Evolutionary conservation across 92 coral and sea anemone species (phyloP), one percentile per base, ranked within the genome.

Genomic region (Parazoanthus darwini): DNA sequence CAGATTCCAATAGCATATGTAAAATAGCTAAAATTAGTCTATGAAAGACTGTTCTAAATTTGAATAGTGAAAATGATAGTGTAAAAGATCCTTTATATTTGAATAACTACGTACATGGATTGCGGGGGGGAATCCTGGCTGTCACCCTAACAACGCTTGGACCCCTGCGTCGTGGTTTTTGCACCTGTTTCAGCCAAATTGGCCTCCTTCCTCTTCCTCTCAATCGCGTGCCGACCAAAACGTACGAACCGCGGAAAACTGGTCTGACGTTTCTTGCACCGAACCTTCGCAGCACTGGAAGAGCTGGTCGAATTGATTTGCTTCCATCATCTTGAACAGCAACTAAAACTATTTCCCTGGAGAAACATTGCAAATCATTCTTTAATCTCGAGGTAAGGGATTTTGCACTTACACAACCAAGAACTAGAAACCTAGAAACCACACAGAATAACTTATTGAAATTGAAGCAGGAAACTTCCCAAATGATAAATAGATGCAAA

Each of bases 241-340:
- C 86, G 59, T 82, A 82, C 20, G 86, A 82, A n/a, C 86, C 86
- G 20, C 86, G 86, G 86, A 36, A 66, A 22, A 3, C 59, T 38
- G 76, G 77, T n/a, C 86, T 44, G 56, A 82, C 18, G 56, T 82
- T 63, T 36, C 18, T 22, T 38, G 75, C 86, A 66, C 76, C 58
- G 36, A 82, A 82, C 43, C n/a, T 26, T 66, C 75, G 68, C 1
- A 82, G 73, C 86, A 59, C 56, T 36, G 36, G 23, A 66, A 82
- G 74, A 23, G 86, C 86, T 37, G 74, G 74, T 82, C 86, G 46
- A 82, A 65, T 29, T 22, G 76, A 25, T 82, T 38, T 82, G 36
- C 86, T 82, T 38, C 86, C 86, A 42, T 82, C 77, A 66, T 65
- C 76, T 82, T 82, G 86, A 63, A 66, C 23, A 82, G 86, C 86